A percentile compares a stretch with the other conserved stretches of the same genome.
phyloP scores from a whole-genome alignment of 2,113 vertebrate species.

The Coracopsis vasa region DNA sequence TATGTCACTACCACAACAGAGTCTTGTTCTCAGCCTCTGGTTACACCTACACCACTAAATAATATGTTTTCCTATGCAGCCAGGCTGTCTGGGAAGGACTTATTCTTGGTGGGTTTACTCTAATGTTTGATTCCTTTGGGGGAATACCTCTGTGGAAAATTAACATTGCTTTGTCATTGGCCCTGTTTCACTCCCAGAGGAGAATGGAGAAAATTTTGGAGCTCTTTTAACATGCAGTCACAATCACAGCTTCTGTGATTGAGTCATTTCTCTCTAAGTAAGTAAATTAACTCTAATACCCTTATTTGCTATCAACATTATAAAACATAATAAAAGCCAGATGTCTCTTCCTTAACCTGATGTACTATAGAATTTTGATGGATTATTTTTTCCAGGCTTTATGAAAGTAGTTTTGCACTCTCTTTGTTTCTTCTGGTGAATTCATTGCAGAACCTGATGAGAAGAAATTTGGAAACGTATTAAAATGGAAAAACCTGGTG shows the following conservation, averaged over 20 bases:
- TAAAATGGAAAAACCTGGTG: background rate
- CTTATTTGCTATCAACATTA: slow-evolving; percentile 89
- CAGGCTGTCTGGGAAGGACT: slow-evolving; percentile 30
- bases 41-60: background rate
- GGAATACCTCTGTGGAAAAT: slow-evolving; percentile 2
- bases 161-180: background rate
- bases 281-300: slow-evolving; percentile 96
- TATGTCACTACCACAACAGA: background rate
- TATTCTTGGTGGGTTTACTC: background rate
- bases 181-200: slow-evolving; percentile 36
- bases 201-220: slow-evolving; percentile 67
- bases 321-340: slow-evolving; percentile 88
- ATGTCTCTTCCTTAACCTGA: slow-evolving; percentile 77
- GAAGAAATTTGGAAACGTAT: background rate
- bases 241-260: slow-evolving; percentile 87
- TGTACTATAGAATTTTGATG: background rate
- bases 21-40: background rate
- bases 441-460: background rate
- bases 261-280: slow-evolving; percentile 84
- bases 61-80: background rate
- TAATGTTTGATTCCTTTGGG: background rate
- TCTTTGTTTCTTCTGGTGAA: background rate
- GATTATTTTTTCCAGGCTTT: slow-evolving; percentile 22
- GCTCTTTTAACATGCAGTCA: slow-evolving; percentile 75
- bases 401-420: slow-evolving; percentile 9